Base-by-base conservation (phyloP, 2,113 vertebrate species). In the Burhinus oedicnemus region DNA sequence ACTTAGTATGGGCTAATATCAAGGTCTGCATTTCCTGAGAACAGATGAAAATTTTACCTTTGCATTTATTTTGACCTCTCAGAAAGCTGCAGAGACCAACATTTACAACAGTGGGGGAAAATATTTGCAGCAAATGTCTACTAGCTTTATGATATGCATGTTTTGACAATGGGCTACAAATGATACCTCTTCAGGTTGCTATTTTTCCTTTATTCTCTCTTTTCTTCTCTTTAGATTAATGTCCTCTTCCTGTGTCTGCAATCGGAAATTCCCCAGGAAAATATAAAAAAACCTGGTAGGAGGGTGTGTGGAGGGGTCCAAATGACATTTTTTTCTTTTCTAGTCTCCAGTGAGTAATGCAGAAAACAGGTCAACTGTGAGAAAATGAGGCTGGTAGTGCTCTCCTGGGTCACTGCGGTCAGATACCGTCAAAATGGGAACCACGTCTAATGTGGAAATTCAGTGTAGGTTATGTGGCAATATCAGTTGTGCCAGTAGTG, bases 251-350 rank as follows among this genome's bases (percentile, higher is more conserved):
- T 26, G 9, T 27, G 21, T 23, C 25, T 80, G 11, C 29, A 40
- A 36, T 72, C 52, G 83, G 29, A 90, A 83, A 62, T 55, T 72
- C 29, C 29, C 16, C 26, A 69, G 30, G 25, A 38, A 80, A 58
- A 66, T 6, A 58, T 9, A 16, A 32, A 26, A 38, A 69, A 17
- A 6, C 45, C 4, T 5, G 0, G 0, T 9, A 36, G 25, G 8
- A 27, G 5, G 3, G 12, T 7, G 9, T 8, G 30, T 2, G 4
- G 4, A 2, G 12, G 11, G 12, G 9, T 32, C 26, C n/a, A 80
- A 88, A 88, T n/a, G 19, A 36, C 22, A 51, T 23, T 40, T 40
- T 87, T 82, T 69, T 64, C 20, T 93, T 81, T 30, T 6, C 23
- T 38, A 15, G 3, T 57, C 29, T 70, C 7, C 60, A 78, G 25